These are phyloP conservation scores for Ylistrum balloti DNA, from an alignment of 1,140 invertebrate genomes.

Conservation along the genomic window DNA sequence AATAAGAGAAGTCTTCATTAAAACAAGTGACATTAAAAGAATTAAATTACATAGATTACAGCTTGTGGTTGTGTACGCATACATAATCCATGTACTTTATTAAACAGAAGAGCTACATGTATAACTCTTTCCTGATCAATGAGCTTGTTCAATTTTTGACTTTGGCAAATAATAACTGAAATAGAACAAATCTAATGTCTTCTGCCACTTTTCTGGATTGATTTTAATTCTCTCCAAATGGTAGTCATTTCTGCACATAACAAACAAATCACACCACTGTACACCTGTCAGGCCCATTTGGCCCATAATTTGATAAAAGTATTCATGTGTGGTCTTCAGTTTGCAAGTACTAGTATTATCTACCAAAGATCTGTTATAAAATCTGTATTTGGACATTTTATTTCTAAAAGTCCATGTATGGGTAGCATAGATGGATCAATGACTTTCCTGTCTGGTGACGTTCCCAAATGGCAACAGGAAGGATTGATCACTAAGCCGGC, in stretches of 20 bases:
- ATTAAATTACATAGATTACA: too few species aligned
- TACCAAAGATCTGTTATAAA: neutral
- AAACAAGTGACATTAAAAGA: too few species aligned
- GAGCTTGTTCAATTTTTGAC: too few species aligned
- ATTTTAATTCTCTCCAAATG: neutral
- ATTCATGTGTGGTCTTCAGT: too few species aligned
- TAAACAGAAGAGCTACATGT: too few species aligned
- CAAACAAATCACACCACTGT: neutral
- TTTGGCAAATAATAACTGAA: too few species aligned
- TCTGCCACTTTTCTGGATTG: neutral
- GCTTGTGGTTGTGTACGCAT: too few species aligned
- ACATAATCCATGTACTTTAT: too few species aligned
- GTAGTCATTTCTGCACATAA: neutral
- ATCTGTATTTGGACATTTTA: constrained; percentile 6
- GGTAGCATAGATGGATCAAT: neutral
- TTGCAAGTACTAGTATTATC: neutral
- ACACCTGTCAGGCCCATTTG: neutral
- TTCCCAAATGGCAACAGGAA: neutral
- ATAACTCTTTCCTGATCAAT: too few species aligned
- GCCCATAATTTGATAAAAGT: neutral
- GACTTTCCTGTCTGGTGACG: constrained; percentile 36
- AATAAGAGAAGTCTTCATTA: too few species aligned
- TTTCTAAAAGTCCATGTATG: neutral
- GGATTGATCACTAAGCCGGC: neutral
- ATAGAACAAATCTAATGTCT: neutral